These are phyloP conservation scores for Gallirallus australis DNA, from an alignment of 2,797 vertebrate species.

Conservation along the genomic window DNA sequence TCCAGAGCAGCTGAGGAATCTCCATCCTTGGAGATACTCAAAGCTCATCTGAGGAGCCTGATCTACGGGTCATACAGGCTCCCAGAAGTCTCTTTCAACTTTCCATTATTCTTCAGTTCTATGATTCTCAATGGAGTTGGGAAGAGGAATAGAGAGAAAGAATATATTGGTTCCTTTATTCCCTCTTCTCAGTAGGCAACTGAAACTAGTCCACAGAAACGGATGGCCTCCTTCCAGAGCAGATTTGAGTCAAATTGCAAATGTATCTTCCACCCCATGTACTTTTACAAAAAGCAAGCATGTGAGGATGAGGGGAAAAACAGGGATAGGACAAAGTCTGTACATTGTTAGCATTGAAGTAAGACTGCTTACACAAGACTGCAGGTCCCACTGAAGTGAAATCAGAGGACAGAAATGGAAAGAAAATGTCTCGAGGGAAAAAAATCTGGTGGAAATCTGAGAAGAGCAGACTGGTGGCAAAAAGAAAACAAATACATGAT, in stretches of 20 bases:
- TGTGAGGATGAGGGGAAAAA: not conserved
- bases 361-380: not conserved
- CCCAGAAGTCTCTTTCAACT: not conserved
- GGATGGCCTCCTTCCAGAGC: not conserved
- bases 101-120: not conserved
- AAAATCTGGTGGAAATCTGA: not conserved
- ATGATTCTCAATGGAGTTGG: not conserved
- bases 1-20: not conserved
- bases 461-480: not conserved
- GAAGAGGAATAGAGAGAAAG: not conserved
- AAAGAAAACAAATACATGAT: not conserved
- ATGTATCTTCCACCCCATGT: not conserved
- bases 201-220: not conserved
- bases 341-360: not conserved
- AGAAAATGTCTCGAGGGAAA: not conserved
- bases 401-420: not conserved
- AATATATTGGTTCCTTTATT: not conserved
- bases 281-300: not conserved
- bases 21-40: not conserved
- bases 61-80: rapidly evolving
- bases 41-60: not conserved
- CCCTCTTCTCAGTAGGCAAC: not conserved
- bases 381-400: not conserved
- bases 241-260: not conserved
- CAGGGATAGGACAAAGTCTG: not conserved